Base-by-base conservation (phyloP, 2,113 vertebrate genomes). In the Origma solitaria region DNA sequence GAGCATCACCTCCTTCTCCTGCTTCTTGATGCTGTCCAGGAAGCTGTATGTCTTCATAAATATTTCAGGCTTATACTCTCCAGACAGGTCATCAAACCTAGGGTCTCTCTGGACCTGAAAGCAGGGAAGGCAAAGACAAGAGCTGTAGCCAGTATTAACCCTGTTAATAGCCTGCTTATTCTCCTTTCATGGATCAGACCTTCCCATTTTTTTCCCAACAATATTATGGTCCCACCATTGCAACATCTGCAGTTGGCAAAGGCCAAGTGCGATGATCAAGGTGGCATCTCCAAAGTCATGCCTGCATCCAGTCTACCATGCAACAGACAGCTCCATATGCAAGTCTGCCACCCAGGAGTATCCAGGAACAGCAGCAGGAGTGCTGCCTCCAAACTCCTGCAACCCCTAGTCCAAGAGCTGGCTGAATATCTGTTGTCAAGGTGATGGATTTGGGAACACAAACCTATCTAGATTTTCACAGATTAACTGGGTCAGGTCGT, bases 11-110 rank as follows among this genome's bases (percentile, higher is more conserved):
- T 98, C 94, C 64, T 98, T 98, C 96, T 99, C 99, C 61, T 83
- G 95, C n/a, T 97, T 93, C 94, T 97, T 98, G 94, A 99, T 98
- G 79, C 97, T 97, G 3, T 98, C 90, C 37, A 99, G 97, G 96
- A 99, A 99, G 44, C 97, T 96, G 44, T 99, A 99, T 0, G 99
- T 99, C 95, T 99, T 98, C 90, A 98, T 98, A 92, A 99, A 99
- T 15, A 99, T 98, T 69, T 99, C 98, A 6, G 99, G 98, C 58
- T 99, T 99, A 94, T 98, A 99, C 54, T 99, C 98, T 65, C 99
- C 99, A 2, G 99, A 99, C n/a, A 99, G 97, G 95, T 99, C 98
- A 62, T 99, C 99, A 79, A 99, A 99, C 12, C 99, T 98, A 57
- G 99, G 99, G 79, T 99, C 99, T 79, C 99, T 97, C 33, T 73